Conservation (phyloP, 2,113 vertebrate species). For the Rhabdomys dilectus region DNA sequence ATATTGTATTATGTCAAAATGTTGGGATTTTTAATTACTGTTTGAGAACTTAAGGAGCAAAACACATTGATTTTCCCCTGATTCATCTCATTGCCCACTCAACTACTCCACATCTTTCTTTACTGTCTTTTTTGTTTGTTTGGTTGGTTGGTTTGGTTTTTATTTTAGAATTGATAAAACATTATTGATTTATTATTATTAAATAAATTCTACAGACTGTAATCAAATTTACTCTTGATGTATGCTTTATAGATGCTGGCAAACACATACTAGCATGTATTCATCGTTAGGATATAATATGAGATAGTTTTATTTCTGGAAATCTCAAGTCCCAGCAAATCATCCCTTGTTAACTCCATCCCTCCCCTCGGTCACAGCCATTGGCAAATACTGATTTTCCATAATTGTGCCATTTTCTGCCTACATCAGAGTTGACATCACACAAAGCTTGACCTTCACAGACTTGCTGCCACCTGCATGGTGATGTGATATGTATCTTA, state of each 20-base stretch:
- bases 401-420: neutral
- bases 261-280: neutral
- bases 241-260: neutral
- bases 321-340: neutral
- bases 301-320: neutral
- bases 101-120: neutral
- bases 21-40: neutral
- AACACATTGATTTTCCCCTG: too few relatives aligned
- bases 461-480: neutral
- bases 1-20: neutral
- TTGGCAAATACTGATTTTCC: neutral
- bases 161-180: neutral
- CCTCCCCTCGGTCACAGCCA: too few relatives aligned
- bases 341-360: neutral
- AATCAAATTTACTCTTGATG: neutral
- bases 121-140: too few relatives aligned
- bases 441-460: neutral
- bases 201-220: neutral
- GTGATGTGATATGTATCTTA: neutral
- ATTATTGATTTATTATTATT: neutral
- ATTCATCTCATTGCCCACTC: neutral
- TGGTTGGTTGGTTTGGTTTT: neutral
- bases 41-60: neutral
- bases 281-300: too few relatives aligned
- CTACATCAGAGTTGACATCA: neutral